These are phyloP conservation scores for Ectropis crepuscularia DNA, from an alignment of 2,888 invertebrate species.

Conservation along the genomic window DNA sequence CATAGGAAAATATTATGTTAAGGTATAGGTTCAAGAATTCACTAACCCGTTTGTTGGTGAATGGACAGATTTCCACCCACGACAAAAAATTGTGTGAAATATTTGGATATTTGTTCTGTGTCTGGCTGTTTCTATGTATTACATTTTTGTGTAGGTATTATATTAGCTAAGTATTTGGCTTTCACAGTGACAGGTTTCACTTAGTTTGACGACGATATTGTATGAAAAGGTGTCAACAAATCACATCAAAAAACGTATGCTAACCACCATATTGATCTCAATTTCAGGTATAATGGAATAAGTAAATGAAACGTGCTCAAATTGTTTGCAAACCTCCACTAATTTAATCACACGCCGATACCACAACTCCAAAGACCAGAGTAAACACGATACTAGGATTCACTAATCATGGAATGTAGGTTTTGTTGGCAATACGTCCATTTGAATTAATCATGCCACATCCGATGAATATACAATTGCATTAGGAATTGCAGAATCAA, in stretches of 20 bases:
- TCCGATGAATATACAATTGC: constrained; percentile 29
- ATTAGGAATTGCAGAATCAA: constrained; percentile 14
- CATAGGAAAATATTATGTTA: no score
- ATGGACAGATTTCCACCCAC: no score
- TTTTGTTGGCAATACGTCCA: constrained; percentile 23
- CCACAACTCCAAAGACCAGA: constrained; percentile 8
- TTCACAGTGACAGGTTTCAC: no score
- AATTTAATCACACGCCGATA: constrained; percentile 15
- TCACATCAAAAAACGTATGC: not conserved
- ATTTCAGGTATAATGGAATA: not conserved
- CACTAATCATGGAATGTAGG: constrained; percentile 19
- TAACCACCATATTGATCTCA: not conserved
- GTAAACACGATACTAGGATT: constrained; percentile 9
- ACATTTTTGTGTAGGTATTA: no score
- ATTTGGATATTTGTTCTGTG: no score
- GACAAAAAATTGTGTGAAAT: no score
- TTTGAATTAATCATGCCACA: constrained; percentile 21
- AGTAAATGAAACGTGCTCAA: not conserved
- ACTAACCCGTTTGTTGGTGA: no score
- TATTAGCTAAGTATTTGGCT: no score
- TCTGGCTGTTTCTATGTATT: no score
- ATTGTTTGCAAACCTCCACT: constrained; percentile 11
- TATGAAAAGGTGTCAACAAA: no score
- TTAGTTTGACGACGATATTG: no score
- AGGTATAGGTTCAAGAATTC: no score